Conservation (phyloP, 2,113 vertebrate species). For the Sciurus niger region DNA sequence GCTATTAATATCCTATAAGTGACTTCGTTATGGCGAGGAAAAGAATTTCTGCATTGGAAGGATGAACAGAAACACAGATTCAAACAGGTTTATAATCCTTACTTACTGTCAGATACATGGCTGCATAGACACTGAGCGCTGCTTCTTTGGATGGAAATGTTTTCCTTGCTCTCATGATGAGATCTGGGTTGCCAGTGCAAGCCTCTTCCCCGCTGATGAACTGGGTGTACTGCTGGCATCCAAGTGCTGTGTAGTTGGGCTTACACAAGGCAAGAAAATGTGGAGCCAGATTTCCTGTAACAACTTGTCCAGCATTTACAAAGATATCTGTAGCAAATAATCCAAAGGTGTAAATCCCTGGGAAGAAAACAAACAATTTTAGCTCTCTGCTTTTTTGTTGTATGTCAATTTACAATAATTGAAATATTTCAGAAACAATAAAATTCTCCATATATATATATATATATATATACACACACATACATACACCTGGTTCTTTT, state of each 20-base stretch:
- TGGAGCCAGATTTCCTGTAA: conserved; percentile 97
- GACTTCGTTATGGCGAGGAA: not conserved
- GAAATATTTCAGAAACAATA: conserved; percentile 5
- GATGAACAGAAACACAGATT: not conserved
- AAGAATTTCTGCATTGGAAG: not conserved
- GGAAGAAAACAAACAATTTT: conserved; percentile 83
- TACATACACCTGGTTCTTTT: not conserved
- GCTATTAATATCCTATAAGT: not conserved
- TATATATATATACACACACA: not conserved
- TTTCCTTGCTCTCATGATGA: conserved; percentile 95
- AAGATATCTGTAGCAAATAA: conserved; percentile 99
- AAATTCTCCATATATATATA: not conserved
- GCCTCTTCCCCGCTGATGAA: conserved; percentile 97
- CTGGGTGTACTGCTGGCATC: conserved; percentile 96
- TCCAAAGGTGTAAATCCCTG: conserved; percentile 98
- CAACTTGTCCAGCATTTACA: conserved; percentile 98
- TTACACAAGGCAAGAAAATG: conserved; percentile 98
- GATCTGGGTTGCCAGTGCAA: conserved; percentile 96
- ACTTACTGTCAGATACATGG: conserved; percentile 98
- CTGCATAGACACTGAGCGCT: conserved; percentile 96
- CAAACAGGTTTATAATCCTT: not conserved
- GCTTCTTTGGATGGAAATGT: conserved; percentile 99
- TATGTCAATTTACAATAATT: conserved; percentile 32
- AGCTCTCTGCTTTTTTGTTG: conserved; percentile 38
- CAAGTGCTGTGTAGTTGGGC: conserved; percentile 98